A percentile compares a stretch with the other conserved stretches of the same genome.
Evolutionary conservation across 2,113 vertebrate species (phyloP).

Genomic region (Colinus virginianus): DNA sequence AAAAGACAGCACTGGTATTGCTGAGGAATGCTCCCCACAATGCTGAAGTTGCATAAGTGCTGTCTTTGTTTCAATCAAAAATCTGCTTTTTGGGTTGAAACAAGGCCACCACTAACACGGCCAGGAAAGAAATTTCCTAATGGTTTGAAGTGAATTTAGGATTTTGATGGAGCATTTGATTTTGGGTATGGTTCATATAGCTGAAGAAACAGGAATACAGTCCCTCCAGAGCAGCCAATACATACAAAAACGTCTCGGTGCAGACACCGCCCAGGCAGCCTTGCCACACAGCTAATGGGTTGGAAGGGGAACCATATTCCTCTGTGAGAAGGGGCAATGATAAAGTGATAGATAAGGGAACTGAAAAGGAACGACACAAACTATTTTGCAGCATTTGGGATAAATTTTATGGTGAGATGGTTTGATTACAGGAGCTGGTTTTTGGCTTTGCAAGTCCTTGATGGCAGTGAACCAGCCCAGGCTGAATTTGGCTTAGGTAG

Average conservation of each 20-base stretch:
- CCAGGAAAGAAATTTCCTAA: slow-evolving; percentile 60
- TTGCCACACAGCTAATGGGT: background rate
- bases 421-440: background rate
- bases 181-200: slow-evolving; percentile 41
- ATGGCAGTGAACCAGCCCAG: background rate
- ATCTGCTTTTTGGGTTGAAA: slow-evolving; percentile 66
- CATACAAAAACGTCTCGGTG: background rate
- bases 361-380: slow-evolving; percentile 16
- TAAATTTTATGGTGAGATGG: slow-evolving; percentile 18
- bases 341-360: slow-evolving; percentile 57
- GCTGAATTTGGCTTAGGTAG: slow-evolving; percentile 15
- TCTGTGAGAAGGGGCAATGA: background rate
- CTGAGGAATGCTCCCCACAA: slow-evolving; percentile 69
- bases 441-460: background rate
- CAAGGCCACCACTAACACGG: slow-evolving; percentile 72
- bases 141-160: slow-evolving; percentile 38
- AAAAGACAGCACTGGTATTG: background rate
- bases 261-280: slow-evolving; percentile 11
- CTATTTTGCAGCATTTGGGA: slow-evolving; percentile 55
- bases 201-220: slow-evolving; percentile 59
- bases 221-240: slow-evolving; percentile 13
- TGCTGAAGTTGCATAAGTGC: slow-evolving; percentile 70
- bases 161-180: slow-evolving; percentile 58
- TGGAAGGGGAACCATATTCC: slow-evolving; percentile 29
- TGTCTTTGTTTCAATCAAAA: slow-evolving; percentile 57